Conservation (phyloP, 2,797 vertebrate genomes). For the Myotis pilosus region DNA sequence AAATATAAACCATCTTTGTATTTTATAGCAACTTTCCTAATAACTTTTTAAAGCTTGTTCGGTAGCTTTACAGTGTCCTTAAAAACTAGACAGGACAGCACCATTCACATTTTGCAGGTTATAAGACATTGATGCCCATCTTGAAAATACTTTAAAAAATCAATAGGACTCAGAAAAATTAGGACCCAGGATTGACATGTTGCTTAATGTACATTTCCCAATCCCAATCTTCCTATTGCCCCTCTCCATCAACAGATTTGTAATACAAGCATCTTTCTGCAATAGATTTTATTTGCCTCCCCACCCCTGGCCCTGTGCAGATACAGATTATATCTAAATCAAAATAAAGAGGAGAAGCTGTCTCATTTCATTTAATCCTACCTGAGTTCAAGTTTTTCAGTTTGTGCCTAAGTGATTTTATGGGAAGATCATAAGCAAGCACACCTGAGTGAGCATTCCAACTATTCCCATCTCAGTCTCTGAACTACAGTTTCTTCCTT, state of each 20-base stretch:
- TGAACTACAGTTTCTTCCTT: not conserved
- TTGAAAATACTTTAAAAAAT: constrained; percentile 52
- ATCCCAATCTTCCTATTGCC: not conserved
- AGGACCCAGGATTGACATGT: not conserved
- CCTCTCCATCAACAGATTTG: not conserved
- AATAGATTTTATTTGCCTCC: not conserved
- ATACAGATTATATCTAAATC: not conserved
- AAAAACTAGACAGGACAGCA: not conserved
- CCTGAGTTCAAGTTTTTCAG: not conserved
- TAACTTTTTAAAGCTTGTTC: not conserved
- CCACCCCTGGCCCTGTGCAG: not conserved
- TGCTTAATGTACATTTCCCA: not conserved
- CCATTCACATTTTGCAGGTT: not conserved
- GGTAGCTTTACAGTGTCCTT: not conserved
- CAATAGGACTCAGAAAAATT: not conserved
- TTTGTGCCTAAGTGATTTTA: constrained; percentile 29
- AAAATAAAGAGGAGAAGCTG: constrained; percentile 4
- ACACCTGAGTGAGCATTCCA: not conserved
- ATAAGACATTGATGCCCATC: constrained; percentile 1
- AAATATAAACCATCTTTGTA: constrained; percentile 25
- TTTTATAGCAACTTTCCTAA: constrained; percentile 34
- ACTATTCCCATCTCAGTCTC: not conserved
- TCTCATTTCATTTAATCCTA: constrained; percentile 19
- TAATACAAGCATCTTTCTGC: not conserved
- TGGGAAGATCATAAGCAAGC: not conserved